Evolutionary conservation across 35 echinoderm and acorn worm genomes (phyloP).

Genomic region (Lytechinus variegatus): DNA sequence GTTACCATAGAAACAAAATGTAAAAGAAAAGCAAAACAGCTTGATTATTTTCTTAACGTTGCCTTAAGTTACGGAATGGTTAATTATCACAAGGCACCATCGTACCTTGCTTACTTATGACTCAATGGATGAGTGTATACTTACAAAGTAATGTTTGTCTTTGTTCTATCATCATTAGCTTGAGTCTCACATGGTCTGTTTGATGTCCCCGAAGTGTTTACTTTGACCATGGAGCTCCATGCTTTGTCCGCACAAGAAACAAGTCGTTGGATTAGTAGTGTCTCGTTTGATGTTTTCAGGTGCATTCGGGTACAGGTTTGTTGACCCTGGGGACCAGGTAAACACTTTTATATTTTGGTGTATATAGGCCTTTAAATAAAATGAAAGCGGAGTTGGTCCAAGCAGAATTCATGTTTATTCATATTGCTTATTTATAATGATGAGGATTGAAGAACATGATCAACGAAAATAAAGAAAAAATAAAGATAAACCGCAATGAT

Average conservation of each 20-base stretch:
- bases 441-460: background rate
- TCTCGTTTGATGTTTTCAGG: background rate
- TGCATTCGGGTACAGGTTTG: background rate
- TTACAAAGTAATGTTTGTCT: background rate
- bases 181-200: background rate
- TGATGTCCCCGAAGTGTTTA: background rate
- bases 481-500: too few relatives aligned
- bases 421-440: too few relatives aligned
- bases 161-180: background rate
- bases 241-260: background rate
- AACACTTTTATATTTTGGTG: too few relatives aligned
- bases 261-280: background rate
- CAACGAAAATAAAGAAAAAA: background rate
- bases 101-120: background rate
- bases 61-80: background rate
- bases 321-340: background rate
- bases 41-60: background rate
- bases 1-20: background rate
- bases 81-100: background rate
- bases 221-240: background rate
- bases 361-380: too few relatives aligned
- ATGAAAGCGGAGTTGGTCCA: too few relatives aligned
- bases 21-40: background rate
- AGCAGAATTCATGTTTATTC: too few relatives aligned
- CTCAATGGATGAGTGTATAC: background rate